phyloP scores from a whole-genome alignment of 2,113 vertebrate genomes.

The Origma solitaria region DNA sequence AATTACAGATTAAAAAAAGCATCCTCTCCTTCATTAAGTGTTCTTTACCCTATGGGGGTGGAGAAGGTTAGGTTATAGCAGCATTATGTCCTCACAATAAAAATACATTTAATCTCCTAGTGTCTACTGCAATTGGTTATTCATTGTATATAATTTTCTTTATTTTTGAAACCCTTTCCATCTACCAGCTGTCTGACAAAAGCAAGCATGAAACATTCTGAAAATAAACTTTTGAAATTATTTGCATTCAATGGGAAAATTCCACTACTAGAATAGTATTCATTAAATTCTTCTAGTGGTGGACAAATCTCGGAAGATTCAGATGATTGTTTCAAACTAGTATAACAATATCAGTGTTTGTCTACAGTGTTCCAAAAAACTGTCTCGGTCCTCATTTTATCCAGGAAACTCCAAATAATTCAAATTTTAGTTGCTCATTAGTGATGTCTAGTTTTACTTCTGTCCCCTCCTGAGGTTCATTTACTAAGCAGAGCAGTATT shows the following conservation, averaged over 20 bases:
- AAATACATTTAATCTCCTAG: slow-evolving; percentile 27
- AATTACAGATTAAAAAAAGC: background rate
- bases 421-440: background rate
- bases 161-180: slow-evolving; percentile 43
- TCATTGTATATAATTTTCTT: slow-evolving; percentile 59
- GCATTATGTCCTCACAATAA: slow-evolving; percentile 44
- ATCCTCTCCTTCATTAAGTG: slow-evolving; percentile 27
- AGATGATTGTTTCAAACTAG: background rate
- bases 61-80: slow-evolving; percentile 46
- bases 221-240: slow-evolving; percentile 54
- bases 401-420: background rate
- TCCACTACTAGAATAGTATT: slow-evolving; percentile 4
- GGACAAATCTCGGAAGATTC: background rate
- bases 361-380: background rate
- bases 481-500: background rate
- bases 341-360: background rate
- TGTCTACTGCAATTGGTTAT: slow-evolving; percentile 19
- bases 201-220: slow-evolving; percentile 11
- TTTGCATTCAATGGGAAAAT: slow-evolving; percentile 51
- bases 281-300: background rate
- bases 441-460: background rate
- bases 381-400: background rate
- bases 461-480: background rate
- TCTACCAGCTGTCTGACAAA: slow-evolving; percentile 54
- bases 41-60: slow-evolving; percentile 39